Evolutionary conservation across 2,888 invertebrate species (phyloP).

Genomic region (Geophilus truncorum): DNA sequence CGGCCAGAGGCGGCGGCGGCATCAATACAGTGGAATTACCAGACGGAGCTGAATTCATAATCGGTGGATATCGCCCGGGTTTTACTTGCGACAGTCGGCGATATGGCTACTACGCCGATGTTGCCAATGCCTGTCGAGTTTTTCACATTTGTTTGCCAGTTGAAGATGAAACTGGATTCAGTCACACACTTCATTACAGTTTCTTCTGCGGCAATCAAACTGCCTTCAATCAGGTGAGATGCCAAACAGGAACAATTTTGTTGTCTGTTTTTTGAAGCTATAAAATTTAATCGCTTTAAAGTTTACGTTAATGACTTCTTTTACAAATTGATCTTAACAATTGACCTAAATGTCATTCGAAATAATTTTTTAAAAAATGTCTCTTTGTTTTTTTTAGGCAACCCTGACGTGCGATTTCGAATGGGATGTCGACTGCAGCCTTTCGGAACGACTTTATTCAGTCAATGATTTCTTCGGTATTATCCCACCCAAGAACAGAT

Average conservation of each 20-base stretch:
- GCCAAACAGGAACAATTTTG: neutral
- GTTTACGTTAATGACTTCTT: no score
- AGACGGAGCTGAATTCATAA: conserved; percentile 36
- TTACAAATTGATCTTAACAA: neutral
- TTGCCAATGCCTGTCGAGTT: conserved; percentile 36
- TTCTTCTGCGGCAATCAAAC: conserved; percentile 39
- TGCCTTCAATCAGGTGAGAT: conserved; percentile 37
- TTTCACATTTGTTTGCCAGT: conserved; percentile 38
- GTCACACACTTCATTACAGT: conserved; percentile 34
- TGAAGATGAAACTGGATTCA: conserved; percentile 35
- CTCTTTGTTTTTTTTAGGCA: conserved; percentile 32
- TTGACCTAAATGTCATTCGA: neutral
- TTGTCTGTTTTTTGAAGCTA: no score
- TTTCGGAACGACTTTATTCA: conserved; percentile 31
- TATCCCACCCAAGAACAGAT: neutral
- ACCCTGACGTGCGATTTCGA: conserved; percentile 35
- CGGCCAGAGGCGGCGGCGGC: conserved; percentile 5
- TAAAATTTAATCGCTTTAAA: no score
- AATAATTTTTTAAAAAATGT: neutral
- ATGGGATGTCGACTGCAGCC: conserved; percentile 35
- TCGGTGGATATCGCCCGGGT: conserved; percentile 35
- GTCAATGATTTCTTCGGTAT: conserved; percentile 34
- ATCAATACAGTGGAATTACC: conserved; percentile 30
- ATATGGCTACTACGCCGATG: conserved; percentile 38
- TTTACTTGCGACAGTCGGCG: conserved; percentile 36